Percentiles rank a stretch among this genome's conserved stretches.
phyloP scores from a whole-genome alignment of 2,888 invertebrate genomes.

The Sialis fuliginosa region DNA sequence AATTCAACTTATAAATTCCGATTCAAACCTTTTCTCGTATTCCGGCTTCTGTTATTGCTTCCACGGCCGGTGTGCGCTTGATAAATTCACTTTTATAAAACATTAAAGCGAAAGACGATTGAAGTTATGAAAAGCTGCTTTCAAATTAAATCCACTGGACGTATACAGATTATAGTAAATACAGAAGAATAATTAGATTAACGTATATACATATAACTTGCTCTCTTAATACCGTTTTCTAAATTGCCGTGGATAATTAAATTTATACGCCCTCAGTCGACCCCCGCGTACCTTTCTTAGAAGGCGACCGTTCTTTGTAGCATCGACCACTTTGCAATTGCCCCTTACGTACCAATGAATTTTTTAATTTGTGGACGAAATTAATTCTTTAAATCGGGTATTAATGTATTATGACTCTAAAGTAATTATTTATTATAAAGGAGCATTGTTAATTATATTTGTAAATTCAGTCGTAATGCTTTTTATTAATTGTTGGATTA shows the following conservation, averaged over 20 bases:
- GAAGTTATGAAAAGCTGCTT: conserved; percentile 26
- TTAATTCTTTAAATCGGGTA: too few species aligned
- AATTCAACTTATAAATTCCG: conserved; percentile 35
- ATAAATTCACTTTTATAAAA: conserved; percentile 29
- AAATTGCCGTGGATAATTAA: conserved; percentile 19
- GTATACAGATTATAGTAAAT: conserved; percentile 14
- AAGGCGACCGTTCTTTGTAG: too few species aligned
- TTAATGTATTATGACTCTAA: too few species aligned
- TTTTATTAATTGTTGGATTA: too few species aligned
- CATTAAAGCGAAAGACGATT: conserved; percentile 22
- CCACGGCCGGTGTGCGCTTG: conserved; percentile 27
- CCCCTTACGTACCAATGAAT: too few species aligned
- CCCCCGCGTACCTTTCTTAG: not conserved
- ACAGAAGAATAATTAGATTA: conserved; percentile 27
- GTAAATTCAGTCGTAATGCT: too few species aligned
- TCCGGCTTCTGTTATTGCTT: conserved; percentile 21
- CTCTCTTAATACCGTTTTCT: conserved; percentile 24
- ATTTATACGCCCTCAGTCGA: conserved; percentile 11
- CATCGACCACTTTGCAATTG: too few species aligned
- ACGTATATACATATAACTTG: conserved; percentile 22
- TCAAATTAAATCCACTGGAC: conserved; percentile 25
- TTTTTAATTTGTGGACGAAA: too few species aligned
- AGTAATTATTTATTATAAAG: too few species aligned
- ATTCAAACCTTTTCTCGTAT: conserved; percentile 19
- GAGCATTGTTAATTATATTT: too few species aligned